phyloP scores from a whole-genome alignment of 2,113 vertebrate genomes.

The Pseudopipra pipra region DNA sequence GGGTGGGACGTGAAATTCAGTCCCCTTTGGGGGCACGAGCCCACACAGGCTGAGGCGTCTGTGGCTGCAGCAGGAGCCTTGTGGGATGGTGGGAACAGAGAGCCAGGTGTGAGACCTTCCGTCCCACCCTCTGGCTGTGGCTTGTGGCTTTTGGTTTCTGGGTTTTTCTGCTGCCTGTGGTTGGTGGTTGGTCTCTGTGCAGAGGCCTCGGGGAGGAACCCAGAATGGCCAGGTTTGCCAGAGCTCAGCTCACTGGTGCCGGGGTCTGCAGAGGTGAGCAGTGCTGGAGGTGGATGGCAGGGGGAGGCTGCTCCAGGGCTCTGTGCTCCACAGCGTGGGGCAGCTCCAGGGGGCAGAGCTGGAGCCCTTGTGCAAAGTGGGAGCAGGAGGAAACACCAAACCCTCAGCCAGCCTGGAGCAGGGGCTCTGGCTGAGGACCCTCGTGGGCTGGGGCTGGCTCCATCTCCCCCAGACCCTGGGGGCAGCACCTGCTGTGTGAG shows the following conservation, averaged over 20 bases:
- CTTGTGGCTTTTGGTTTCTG: not conserved
- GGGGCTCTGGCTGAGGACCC: not conserved
- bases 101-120: not conserved
- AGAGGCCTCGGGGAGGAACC: not conserved
- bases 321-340: not conserved
- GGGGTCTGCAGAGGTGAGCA: accelerated
- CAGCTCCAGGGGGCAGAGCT: not conserved
- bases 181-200: not conserved
- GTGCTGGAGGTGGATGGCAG: accelerated
- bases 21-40: not conserved
- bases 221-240: accelerated
- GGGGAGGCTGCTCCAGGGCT: not conserved
- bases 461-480: not conserved
- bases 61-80: not conserved
- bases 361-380: not conserved
- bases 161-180: not conserved
- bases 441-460: not conserved
- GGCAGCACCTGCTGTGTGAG: not conserved
- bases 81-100: not conserved
- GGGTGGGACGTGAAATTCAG: accelerated
- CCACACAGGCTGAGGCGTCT: not conserved
- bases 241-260: accelerated
- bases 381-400: not conserved
- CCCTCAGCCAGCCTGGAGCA: not conserved
- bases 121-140: not conserved